Percentiles rank a stretch among this genome's conserved stretches.
Evolutionary conservation across 1,140 invertebrate genomes (phyloP).

Genomic region (Pollicipes pollicipes): DNA sequence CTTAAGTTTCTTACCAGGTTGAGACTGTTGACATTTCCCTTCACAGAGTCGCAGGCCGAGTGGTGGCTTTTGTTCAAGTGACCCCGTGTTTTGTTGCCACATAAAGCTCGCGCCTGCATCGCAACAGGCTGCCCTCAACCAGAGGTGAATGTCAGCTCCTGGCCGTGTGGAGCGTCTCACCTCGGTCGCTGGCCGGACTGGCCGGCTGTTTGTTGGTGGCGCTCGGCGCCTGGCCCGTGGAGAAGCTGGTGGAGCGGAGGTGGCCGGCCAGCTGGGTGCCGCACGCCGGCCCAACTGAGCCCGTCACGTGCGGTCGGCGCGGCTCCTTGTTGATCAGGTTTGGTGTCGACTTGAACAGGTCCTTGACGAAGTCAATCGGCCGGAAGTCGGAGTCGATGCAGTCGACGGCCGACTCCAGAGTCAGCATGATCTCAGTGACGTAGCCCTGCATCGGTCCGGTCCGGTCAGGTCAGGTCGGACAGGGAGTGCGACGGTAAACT

Average conservation of each 20-base stretch:
- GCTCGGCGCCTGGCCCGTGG: conserved; percentile 9
- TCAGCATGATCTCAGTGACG: conserved; percentile 89
- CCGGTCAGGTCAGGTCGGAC: too few relatives aligned
- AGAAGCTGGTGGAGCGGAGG: neutral
- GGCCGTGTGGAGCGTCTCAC: neutral
- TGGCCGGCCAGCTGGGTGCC: conserved; percentile 9
- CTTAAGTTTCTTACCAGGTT: too few relatives aligned
- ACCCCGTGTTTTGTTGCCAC: too few relatives aligned
- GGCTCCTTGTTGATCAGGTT: conserved; percentile 76
- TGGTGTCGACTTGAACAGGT: conserved; percentile 88
- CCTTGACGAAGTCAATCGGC: conserved; percentile 71
- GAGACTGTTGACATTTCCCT: too few relatives aligned
- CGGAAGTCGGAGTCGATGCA: conserved; percentile 38
- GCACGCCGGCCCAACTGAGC: conserved; percentile 16
- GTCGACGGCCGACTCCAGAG: conserved; percentile 84
- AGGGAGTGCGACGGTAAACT: too few relatives aligned
- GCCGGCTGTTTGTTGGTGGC: neutral
- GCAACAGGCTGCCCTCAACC: too few relatives aligned
- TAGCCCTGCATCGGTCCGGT: conserved; percentile 69
- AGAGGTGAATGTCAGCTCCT: too few relatives aligned
- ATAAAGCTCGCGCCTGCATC: too few relatives aligned
- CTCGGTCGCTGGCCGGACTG: neutral
- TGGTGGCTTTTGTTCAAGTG: too few relatives aligned
- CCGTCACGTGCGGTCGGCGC: neutral
- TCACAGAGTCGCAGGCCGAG: too few relatives aligned